Evolutionary conservation across 2,797 vertebrate genomes (phyloP).

Genomic region (Molothrus aeneus): DNA sequence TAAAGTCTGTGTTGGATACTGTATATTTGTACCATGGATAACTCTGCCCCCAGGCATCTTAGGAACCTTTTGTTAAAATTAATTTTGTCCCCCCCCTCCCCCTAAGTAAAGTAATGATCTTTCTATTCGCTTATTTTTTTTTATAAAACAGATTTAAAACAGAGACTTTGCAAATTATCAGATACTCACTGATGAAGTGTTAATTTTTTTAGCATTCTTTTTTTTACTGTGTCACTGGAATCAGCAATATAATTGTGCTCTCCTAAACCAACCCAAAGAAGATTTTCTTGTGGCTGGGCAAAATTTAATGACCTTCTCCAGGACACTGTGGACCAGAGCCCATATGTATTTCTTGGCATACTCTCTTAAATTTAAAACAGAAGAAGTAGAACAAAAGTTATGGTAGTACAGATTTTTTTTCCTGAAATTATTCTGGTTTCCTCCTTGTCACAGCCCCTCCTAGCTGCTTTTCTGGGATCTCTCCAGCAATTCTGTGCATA

Average conservation of each 20-base stretch:
- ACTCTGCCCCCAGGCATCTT: not conserved
- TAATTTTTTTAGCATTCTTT: not conserved
- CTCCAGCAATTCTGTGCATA: not conserved
- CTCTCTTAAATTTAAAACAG: not conserved
- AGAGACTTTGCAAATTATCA: not conserved
- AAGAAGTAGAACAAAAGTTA: not conserved
- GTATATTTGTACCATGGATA: accelerated
- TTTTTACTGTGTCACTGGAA: not conserved
- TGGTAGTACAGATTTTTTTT: not conserved
- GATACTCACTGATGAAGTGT: not conserved
- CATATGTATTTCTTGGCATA: not conserved
- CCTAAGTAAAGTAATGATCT: not conserved
- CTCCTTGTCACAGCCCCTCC: not conserved
- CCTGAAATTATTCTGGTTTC: not conserved
- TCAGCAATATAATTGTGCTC: not conserved
- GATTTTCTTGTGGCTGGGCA: not conserved
- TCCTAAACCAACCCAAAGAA: not conserved
- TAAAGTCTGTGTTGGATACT: not conserved
- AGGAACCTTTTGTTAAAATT: not conserved
- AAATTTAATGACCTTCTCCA: not conserved
- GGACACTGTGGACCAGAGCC: not conserved
- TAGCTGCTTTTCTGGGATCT: not conserved
- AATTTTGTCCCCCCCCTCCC: no score
- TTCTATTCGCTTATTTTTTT: not conserved
- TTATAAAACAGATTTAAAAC: not conserved